Base-by-base conservation (phyloP, 1,140 invertebrate species). In the Drosophila sucinea region DNA sequence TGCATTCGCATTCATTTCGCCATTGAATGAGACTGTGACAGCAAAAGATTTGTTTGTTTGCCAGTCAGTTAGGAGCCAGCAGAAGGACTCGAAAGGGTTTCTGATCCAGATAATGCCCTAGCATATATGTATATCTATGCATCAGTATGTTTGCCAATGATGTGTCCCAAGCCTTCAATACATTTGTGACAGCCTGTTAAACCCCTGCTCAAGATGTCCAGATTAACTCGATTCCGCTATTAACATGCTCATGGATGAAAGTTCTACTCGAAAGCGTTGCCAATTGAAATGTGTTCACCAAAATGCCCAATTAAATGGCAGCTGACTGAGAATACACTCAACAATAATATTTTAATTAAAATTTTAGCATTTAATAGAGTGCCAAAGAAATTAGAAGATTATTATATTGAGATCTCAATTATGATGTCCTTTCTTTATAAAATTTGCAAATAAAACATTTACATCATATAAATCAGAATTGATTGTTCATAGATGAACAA, bases 31-130 rank as follows among this genome's bases (percentile, higher is more conserved):
- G 35, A 29, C 67, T 54, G 54, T 86, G 84, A 89, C 84, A 87
- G 84, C 76, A 62, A 83, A 17, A 87, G 83, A 87, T 87, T 83
- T 87, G 83, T 89, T 87, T 77, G 79, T 57, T 71, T 65, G 47
- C 47, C 55, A 25, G 58, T 30, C 29, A 33, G 35, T 17, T 11
- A 27, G 25, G 23, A 30, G 44, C 63, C 47, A 69, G 33, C 17
- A 51, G n/a, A 38, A 51, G 67, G 60, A 23, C 60, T 77, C 47
- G 44, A 83, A 87, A 69, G 79, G 82, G 68, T 82, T 61, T 47
- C 33, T 3, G 8, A 55, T 67, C 5, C 60, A 6, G 55, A 65
- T 68, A 72, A 77, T 69, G 54, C 57, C 58, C 25, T 44, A 55
- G 17, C 51, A 73, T 35, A 8, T 10, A 35, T 35, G 33, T 33